A percentile compares a stretch with the other conserved stretches of the same genome.
Evolutionary conservation across 2,888 invertebrate genomes (phyloP).

Genomic region (Trissoscelio sp.): DNA sequence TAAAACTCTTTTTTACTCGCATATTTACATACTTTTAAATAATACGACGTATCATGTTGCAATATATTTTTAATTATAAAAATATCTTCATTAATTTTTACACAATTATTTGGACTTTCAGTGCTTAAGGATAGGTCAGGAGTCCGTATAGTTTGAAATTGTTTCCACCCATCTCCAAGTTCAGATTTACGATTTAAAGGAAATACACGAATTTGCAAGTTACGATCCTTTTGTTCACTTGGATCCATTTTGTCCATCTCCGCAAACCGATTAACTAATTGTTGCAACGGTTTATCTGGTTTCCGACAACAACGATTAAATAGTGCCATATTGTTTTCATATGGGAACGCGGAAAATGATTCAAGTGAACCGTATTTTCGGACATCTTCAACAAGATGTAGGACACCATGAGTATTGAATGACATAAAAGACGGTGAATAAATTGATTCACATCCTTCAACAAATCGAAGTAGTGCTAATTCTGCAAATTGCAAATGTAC

Average conservation of each 20-base stretch:
- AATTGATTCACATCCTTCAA: constrained; percentile 7
- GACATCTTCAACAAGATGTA: constrained; percentile 43
- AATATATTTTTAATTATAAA: not conserved
- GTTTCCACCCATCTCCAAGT: not conserved
- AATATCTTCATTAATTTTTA: not conserved
- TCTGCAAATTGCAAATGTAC: constrained; percentile 16
- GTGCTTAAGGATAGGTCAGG: not conserved
- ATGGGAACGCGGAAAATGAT: constrained; percentile 33
- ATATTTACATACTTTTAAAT: not conserved
- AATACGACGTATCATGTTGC: not conserved
- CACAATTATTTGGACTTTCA: not conserved
- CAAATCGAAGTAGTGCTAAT: not conserved
- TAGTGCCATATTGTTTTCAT: constrained; percentile 39
- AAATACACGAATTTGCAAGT: not conserved
- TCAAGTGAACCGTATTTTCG: constrained; percentile 31
- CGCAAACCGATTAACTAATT: constrained; percentile 20
- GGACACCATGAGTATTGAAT: constrained; percentile 5
- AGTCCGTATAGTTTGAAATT: not conserved
- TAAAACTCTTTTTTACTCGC: not conserved
- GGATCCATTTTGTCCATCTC: not conserved
- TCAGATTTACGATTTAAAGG: not conserved
- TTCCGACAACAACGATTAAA: constrained; percentile 27
- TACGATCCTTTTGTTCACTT: not conserved
- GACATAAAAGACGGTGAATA: constrained; percentile 31
- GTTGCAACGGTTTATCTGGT: constrained; percentile 24